Base-by-base conservation (phyloP, 2,888 invertebrate species). In the Cataglyphis rosenhaueri region DNA sequence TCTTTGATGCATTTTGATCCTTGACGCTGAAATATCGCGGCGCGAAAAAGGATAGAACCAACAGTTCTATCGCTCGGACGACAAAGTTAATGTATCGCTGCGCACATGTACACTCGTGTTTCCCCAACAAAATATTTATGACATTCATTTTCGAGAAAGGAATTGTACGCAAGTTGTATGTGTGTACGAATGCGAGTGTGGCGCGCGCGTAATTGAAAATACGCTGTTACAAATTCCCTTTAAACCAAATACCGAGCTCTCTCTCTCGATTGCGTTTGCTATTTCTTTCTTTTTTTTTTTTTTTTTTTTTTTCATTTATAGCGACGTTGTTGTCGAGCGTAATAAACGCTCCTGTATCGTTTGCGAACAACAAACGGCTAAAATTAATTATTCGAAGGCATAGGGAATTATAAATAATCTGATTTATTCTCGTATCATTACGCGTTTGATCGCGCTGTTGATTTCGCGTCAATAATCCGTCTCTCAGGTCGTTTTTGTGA, bases 1-100 rank as follows among this genome's bases (percentile, higher is more conserved):
- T 48, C 78, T 79, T 79, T 79, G 70, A 79, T 70, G 78, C 78
- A 79, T 70, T 79, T 79, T 79, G 78, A 79, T 79, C 70, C 78
- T 70, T 79, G 78, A 70, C 59, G 70, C 48, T 79, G 70, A 79
- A 79, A 79, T 79, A 79, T 79, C 44, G 78, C 29, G n/a, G 57
- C 59, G 59, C 59, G n/a, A 59, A 59, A 61, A 70, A 70, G 25
- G 44, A 32, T 18, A 25, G 55, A 70, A 61, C 61, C 78, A 59
- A 41, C 35, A 48, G 78, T 61, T 61, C n/a, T 79, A 79, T 79
- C 78, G 70, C 59, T 79, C 25, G 70, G 8, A 32, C 71, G 70
- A 70, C 44, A 59, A 70, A 21, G 78, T 70, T 79, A 79, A 79
- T 61, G 78, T 70, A 44, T 79, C 59, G 44, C 55, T 25, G 18